Evolutionary conservation across 2,888 invertebrate species (phyloP), one percentile per base, ranked within the genome.

Genomic region (Xestoiulus laeticollis): DNA sequence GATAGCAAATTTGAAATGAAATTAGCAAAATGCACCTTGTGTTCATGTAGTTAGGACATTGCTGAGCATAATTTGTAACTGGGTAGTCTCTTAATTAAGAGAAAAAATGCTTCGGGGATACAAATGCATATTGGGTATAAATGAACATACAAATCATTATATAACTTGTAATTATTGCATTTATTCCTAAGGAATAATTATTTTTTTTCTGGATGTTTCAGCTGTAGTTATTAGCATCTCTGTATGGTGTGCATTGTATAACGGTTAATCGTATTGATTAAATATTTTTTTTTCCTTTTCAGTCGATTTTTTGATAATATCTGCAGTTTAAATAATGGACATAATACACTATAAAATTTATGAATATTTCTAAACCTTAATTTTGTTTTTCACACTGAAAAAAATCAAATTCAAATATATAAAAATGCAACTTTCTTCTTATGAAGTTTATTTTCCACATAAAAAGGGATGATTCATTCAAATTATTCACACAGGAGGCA

Each of bases 141-240:
- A 22, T 26, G 26, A 68, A 68, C 68, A 26, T 26, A 26, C 0
- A n/a, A 38, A 84, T 43, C 33, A 84, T 84, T 84, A 32, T 84
- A 84, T 5, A 22, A 84, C 84, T 33, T 38, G 38, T 33, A 84
- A 84, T 84, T 84, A 84, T 84, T 43, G 53, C 44, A 85, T 85
- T 44, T 85, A 85, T 85, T 85, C 86, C 86, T 85, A 85, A 85
- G 86, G 86, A 85, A 85, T 85, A 85, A 44, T 85, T 85, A 85
- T 38, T 32, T 85, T 84, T n/a, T 85, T 85, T 85, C 86, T 48
- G 43, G 53, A 85, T 85, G 86, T 85, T 85, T 43, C 53, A 85
- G 86, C 48, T 48, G 44, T 48, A 43, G 86, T 14, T 32, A 44
- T 19, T 22, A 43, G n/a, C 30, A 85, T 22, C 53, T 44, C 86